These are phyloP conservation scores for Sarcophilus harrisii DNA, from an alignment of 2,797 vertebrate species.

Conservation along the genomic window DNA sequence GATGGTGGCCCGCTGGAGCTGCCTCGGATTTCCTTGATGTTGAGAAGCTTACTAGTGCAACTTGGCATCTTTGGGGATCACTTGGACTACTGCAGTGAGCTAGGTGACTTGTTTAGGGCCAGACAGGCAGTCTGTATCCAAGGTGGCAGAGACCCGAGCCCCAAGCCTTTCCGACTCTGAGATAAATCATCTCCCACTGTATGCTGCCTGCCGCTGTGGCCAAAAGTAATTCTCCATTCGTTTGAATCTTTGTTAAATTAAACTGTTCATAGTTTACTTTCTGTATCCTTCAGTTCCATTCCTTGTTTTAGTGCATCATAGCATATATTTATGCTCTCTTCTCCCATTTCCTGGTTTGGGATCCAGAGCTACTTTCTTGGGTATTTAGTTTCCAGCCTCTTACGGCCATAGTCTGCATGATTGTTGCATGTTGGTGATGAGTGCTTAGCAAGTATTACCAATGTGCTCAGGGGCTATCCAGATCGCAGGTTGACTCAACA, in stretches of 20 bases:
- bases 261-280: conserved; percentile 13
- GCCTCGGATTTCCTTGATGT: background rate
- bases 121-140: background rate
- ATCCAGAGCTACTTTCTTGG: background rate
- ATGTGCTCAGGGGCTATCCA: background rate
- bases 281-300: conserved; percentile 33
- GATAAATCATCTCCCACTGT: background rate
- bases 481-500: background rate
- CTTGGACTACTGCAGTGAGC: background rate
- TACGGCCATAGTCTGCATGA: background rate
- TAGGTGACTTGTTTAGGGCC: background rate
- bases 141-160: background rate
- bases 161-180: background rate
- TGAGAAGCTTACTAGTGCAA: background rate
- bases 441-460: conserved; percentile 6
- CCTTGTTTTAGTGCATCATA: conserved; percentile 12
- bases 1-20: background rate
- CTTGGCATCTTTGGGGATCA: background rate
- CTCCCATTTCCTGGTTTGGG: background rate
- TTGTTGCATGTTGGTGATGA: background rate
- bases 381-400: background rate
- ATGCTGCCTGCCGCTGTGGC: background rate
- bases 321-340: background rate
- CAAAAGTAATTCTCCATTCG: background rate
- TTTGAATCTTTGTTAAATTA: conserved; percentile 43